Evolutionary conservation across 2,888 invertebrate species (phyloP), one percentile per base, ranked within the genome.

Genomic region (Alviniconcha strummeri): DNA sequence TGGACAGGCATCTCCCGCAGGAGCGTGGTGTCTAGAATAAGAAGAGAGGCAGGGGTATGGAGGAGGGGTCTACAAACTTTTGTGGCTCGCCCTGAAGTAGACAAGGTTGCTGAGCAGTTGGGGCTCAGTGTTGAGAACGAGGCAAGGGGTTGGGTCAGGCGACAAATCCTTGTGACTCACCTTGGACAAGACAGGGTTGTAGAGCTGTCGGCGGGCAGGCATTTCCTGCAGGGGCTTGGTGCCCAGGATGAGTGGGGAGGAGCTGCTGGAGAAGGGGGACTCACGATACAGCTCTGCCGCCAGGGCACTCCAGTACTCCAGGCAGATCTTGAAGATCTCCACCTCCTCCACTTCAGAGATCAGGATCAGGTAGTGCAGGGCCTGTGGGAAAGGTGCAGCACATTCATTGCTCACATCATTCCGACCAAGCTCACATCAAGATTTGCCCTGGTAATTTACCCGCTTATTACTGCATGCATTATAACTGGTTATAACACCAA

Each of bases 261-360:
- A 88, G 86, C 95, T 94, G 57, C 93, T 90, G 69, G 95, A 94
- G 93, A 96, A 96, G 55, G 97, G 97, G 90, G 96, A 96, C 92
- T 97, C 97, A 92, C 97, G 96, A 93, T 99, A 99, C 89, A 99
- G 95, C 93, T 98, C 98, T 85, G 97, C 96, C 57, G 98, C 96
- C 87, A 99, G 95, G 86, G 96, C 96, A 94, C 98, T 98, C 99
- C 99, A 99, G 94, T 98, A 99, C 94, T 99, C 99, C 87, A 99
- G 95, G 92, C 99, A 99, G 88, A 99, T 99, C 95, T 99, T 99
- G 94, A 99, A 99, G 87, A 99, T 98, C 95, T 99, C 99, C 0
- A 98, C 98, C 93, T 99, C 99, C 89, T 99, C 99, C 4, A 99
- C 99, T 95, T 98, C 98, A 17, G 99, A 99, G 84, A 95, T 94